Conservation (phyloP, 23 tunicate species). For the Oikopleura albicans region DNA sequence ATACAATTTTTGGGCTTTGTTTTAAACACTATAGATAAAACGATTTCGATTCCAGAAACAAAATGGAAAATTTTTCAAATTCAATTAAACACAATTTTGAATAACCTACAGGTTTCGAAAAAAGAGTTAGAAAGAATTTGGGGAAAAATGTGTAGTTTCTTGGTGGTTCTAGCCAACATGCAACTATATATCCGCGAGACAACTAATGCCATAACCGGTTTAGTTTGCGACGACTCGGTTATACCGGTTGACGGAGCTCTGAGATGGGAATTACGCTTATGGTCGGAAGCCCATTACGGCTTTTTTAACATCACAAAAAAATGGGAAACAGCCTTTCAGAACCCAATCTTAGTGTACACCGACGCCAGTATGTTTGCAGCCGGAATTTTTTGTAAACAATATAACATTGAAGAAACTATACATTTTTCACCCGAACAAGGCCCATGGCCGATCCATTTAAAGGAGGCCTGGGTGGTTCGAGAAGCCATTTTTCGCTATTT, state of each 20-base stretch:
- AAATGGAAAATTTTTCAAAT: not conserved
- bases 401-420: too few relatives aligned
- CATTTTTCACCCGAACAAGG: not conserved
- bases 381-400: not conserved
- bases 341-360: not conserved
- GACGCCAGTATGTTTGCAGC: not conserved
- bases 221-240: too few relatives aligned
- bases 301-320: too few relatives aligned
- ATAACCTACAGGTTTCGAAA: not conserved
- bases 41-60: not conserved
- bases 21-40: not conserved
- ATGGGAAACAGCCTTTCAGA: not conserved
- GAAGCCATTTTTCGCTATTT: not conserved
- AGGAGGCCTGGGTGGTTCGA: not conserved
- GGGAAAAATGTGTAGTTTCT: not conserved
- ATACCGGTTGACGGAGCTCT: not conserved
- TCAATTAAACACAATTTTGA: not conserved
- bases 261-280: not conserved
- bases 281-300: too few relatives aligned
- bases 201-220: not conserved
- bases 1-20: slow-evolving; percentile 6
- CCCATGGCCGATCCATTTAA: not conserved
- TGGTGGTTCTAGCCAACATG: not conserved
- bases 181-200: not conserved
- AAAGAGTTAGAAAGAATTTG: not conserved